phyloP scores from a whole-genome alignment of 2,113 vertebrate species.

The Oreochromis tanganicae region DNA sequence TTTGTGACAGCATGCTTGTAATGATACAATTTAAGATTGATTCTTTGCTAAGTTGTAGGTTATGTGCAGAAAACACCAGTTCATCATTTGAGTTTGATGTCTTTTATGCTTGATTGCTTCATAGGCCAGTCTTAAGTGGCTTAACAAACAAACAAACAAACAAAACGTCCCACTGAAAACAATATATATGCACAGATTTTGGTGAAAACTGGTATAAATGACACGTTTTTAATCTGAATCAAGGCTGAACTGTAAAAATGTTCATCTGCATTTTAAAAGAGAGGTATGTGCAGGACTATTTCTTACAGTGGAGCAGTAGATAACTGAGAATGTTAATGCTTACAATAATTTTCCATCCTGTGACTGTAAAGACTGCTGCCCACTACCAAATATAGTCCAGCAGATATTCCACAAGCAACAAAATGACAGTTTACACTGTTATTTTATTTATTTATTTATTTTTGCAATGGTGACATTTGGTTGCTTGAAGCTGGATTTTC shows the following conservation, averaged over 20 bases:
- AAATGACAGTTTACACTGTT: not conserved
- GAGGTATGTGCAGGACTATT: not conserved
- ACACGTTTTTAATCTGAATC: not conserved
- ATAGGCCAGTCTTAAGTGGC: not conserved
- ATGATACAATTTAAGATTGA: not conserved
- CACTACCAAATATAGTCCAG: not conserved
- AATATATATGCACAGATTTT: not conserved
- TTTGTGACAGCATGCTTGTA: not conserved
- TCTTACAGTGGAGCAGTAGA: not conserved
- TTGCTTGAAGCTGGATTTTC: not conserved
- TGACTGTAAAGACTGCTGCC: not conserved
- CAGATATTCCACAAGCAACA: not conserved
- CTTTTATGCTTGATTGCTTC: not conserved
- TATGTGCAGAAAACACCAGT: not conserved
- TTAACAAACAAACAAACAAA: not conserved
- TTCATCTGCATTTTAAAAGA: not conserved
- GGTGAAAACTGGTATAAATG: not conserved
- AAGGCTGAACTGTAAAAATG: not conserved
- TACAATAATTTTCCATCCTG: not conserved
- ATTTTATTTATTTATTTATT: not conserved
- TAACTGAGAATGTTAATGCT: not conserved
- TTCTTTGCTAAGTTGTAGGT: not conserved
- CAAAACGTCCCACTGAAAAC: not conserved
- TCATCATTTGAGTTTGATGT: not conserved
- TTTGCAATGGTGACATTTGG: not conserved